Evolutionary conservation across 2,113 vertebrate species (phyloP).

Genomic region (Psammodynastes pulverulentus): DNA sequence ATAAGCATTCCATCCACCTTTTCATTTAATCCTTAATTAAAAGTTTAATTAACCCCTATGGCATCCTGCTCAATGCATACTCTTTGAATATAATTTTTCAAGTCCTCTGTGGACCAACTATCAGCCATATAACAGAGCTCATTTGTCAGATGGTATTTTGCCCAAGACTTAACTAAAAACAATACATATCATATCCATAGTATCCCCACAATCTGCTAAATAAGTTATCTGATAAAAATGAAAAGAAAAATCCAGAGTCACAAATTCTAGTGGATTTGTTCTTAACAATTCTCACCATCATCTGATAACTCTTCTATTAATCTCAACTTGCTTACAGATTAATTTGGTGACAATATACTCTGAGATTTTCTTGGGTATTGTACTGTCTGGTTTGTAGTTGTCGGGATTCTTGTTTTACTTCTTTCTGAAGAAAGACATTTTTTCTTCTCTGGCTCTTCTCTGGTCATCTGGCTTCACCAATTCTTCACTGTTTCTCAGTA

Average conservation of each 20-base stretch:
- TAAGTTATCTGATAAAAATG: not conserved
- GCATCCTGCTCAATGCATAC: not conserved
- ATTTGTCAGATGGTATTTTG: not conserved
- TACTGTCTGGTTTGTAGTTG: not conserved
- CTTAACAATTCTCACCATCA: not conserved
- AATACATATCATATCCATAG: not conserved
- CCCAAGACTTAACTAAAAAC: not conserved
- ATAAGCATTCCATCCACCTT: not conserved
- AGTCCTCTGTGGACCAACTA: not conserved
- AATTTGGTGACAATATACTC: not conserved
- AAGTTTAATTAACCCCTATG: not conserved
- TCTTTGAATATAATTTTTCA: not conserved
- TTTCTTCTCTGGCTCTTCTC: not conserved
- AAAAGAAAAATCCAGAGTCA: not conserved
- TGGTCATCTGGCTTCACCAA: not conserved
- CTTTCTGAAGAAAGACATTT: not conserved
- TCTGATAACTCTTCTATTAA: not conserved
- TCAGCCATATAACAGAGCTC: not conserved
- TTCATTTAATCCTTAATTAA: not conserved
- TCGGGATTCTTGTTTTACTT: not conserved
- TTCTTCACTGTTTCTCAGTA: not conserved
- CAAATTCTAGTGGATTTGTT: not conserved
- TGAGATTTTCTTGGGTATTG: not conserved
- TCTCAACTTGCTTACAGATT: not conserved
- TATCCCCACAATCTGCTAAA: not conserved